Base-by-base conservation (phyloP, 1,140 invertebrate species). In the Zaprionus ornatus region DNA sequence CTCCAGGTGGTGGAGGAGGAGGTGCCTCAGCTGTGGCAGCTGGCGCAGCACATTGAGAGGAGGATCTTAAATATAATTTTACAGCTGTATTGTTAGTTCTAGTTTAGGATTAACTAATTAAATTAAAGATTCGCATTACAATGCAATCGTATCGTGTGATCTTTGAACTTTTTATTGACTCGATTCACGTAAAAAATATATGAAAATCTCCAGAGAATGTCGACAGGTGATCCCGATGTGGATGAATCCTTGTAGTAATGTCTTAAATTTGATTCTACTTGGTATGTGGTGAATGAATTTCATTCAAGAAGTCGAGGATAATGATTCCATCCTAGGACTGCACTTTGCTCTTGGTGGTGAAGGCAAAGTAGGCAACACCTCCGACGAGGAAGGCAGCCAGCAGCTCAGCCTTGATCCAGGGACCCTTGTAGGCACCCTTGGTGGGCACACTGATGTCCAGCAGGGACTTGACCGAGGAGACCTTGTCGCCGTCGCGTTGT, bases 331-430 rank as follows among this genome's bases (percentile, higher is more conserved):
- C 52, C 74, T 88, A 92, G 12, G 82, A 82, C 56, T 92, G 91
- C 50, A 98, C 95, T 92, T 97, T 97, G 73, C 95, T 96, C 93
- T 97, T 97, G 74, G 97, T 95, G 54, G 95, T 95, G 80, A 98
- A 96, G 12, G 98, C 98, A 77, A 96, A 95, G 92, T 98, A 99
- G 66, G 96, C 97, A 19, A 98, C 95, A 45, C 97, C 91, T 70
- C 96, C 94, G 3, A 97, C 96, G 2, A 97, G 92, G 35, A 95
- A 93, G 12, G 96, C 96, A 37, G 98, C 98, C 48, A 99, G 93
- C 29, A 98, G 95, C 94, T 99, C 98, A 12, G 97, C 98, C 85
- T 98, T 98, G 12, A 99, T 94, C 95, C 96, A 97, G 7, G 97
- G 97, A 15, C 98, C 98, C 77, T 95, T 96, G 93, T 98, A 99